These are phyloP conservation scores for Melanophora roralis DNA, from an alignment of 2,888 invertebrate species.

Conservation along the genomic window DNA sequence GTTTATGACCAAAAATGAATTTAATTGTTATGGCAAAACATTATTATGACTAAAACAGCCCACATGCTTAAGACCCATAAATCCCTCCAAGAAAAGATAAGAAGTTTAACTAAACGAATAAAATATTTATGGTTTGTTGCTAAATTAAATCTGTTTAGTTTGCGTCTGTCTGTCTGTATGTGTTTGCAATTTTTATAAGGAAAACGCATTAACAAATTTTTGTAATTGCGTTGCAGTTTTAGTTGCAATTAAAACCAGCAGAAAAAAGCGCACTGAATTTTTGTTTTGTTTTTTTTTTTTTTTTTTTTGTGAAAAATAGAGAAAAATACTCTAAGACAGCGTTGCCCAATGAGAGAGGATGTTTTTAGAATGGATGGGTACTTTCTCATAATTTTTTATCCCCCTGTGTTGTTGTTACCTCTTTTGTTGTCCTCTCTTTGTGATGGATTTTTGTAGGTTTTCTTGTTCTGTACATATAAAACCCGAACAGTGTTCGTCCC, in stretches of 20 bases:
- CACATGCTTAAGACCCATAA: slow-evolving; percentile 33
- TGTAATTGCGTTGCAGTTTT: slow-evolving; percentile 14
- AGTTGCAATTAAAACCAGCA: slow-evolving; percentile 9
- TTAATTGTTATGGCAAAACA: slow-evolving; percentile 53
- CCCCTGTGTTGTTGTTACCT: too few relatives aligned
- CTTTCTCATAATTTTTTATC: too few relatives aligned
- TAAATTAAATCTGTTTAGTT: slow-evolving; percentile 7
- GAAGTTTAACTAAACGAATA: slow-evolving; percentile 11
- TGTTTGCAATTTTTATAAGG: not conserved
- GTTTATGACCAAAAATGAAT: slow-evolving; percentile 58
- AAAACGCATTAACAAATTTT: not conserved
- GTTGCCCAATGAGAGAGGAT: too few relatives aligned
- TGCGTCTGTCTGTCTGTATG: not conserved
- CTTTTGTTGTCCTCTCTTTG: too few relatives aligned
- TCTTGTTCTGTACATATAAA: too few relatives aligned
- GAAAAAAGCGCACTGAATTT: slow-evolving; percentile 3
- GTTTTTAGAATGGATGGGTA: too few relatives aligned
- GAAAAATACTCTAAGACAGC: too few relatives aligned
- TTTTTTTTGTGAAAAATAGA: too few relatives aligned
- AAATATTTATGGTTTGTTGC: slow-evolving; percentile 48
- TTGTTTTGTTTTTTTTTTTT: not conserved
- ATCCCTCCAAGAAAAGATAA: slow-evolving; percentile 21
- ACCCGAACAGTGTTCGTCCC: too few relatives aligned
- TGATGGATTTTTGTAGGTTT: too few relatives aligned
- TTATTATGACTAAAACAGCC: slow-evolving; percentile 43